Percentiles rank a stretch among this genome's conserved stretches.
Conservation (phyloP, 2,888 invertebrate species). For the Anaspis maculata region DNA sequence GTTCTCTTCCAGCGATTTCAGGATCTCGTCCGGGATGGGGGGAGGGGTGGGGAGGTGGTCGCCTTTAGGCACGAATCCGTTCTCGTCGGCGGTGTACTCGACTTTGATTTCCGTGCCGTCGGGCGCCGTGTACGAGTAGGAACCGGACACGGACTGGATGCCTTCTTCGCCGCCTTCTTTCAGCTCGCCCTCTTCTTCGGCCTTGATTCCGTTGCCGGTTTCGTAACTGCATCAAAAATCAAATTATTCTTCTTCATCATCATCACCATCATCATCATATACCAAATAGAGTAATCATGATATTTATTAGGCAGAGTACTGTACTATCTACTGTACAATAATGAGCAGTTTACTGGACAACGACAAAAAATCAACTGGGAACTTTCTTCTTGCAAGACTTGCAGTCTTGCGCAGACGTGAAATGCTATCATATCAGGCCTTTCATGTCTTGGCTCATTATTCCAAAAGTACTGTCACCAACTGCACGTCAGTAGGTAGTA, state of each 20-base stretch:
- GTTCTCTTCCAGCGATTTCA: conserved; percentile 47
- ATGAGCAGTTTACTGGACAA: no score
- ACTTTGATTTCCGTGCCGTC: conserved; percentile 55
- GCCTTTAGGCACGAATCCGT: conserved; percentile 55
- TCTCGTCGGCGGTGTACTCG: conserved; percentile 58
- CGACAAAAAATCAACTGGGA: background rate
- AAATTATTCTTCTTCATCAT: background rate
- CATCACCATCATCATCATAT: no score
- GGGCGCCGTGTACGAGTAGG: conserved; percentile 56
- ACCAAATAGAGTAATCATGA: no score
- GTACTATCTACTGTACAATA: no score
- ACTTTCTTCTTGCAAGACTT: conserved; percentile 3
- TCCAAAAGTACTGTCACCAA: no score
- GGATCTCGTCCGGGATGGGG: conserved; percentile 57
- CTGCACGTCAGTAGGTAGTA: no score
- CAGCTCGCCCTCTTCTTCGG: conserved; percentile 52
- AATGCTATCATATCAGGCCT: no score
- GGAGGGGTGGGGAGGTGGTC: conserved; percentile 55
- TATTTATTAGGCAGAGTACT: no score
- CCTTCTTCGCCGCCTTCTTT: conserved; percentile 52
- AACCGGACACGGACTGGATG: conserved; percentile 49
- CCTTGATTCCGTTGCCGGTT: conserved; percentile 56
- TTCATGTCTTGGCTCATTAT: no score
- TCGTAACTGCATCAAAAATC: conserved; percentile 45
- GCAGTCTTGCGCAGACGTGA: no score